A percentile compares a stretch with the other conserved stretches of the same genome.
Evolutionary conservation across 2,888 invertebrate genomes (phyloP).

Genomic region (Dioctria linearis): DNA sequence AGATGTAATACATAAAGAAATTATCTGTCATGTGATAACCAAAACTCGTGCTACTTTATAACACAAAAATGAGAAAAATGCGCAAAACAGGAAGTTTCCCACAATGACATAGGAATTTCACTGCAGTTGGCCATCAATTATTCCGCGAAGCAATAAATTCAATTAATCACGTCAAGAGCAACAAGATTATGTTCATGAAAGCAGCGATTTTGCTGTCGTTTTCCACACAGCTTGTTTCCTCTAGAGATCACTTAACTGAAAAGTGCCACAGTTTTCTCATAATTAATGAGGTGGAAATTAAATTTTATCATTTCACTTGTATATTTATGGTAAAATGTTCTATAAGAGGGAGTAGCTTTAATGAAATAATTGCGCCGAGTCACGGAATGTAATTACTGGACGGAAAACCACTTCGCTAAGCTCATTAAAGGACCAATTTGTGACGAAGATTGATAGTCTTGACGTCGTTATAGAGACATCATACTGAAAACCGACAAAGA

Average conservation of each 20-base stretch:
- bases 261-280: constrained; percentile 8
- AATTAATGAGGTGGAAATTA: constrained; percentile 46
- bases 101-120: too few species aligned
- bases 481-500: too few species aligned
- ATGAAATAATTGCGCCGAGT: constrained; percentile 37
- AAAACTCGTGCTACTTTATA: too few species aligned
- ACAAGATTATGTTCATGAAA: background rate
- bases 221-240: background rate
- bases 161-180: background rate
- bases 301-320: constrained; percentile 25
- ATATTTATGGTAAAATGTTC: constrained; percentile 28
- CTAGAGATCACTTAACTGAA: constrained; percentile 7
- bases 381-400: constrained; percentile 33
- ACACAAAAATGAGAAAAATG: too few species aligned
- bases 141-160: background rate
- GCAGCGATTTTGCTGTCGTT: background rate
- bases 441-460: constrained; percentile 9
- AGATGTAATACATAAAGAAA: too few species aligned
- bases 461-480: too few species aligned
- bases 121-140: background rate
- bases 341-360: constrained; percentile 6
- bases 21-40: too few species aligned
- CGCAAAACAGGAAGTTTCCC: too few species aligned
- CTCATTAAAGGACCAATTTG: background rate
- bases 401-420: constrained; percentile 3